Base-by-base conservation (phyloP, 2,888 invertebrate genomes). In the Busseola fusca region DNA sequence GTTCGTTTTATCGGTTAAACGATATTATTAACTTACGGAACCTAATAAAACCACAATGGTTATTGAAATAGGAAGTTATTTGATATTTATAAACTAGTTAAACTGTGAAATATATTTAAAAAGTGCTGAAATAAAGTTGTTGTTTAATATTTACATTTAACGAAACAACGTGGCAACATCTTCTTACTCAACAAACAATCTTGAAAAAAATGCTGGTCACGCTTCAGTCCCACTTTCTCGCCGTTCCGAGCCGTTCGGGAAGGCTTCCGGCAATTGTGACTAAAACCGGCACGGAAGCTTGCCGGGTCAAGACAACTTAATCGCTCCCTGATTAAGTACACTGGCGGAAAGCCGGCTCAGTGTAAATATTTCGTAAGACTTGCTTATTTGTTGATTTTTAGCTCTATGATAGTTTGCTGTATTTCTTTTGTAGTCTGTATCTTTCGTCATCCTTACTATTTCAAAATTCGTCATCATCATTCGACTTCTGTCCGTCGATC, bases 291-390 rank as follows among this genome's bases (percentile, higher is more conserved):
- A 57, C 84, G 81, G 84, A 34, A n/a, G 69, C 45, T 86, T 25
- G 37, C 63, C 69, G 65, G 81, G 68, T 69, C 66, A 82, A 81
- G 76, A 78, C 72, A 69, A 73, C 78, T 70, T 81, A 80, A 86
- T 84, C 78, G 77, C 69, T 30, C 67, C 64, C 57, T 81, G 78
- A 82, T 84, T 84, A 85, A 85, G 76, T 74, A 76, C 72, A 72
- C 72, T 37, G 65, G 42, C 57, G 69, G 64, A 77, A 84, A 83
- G 80, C 73, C 69, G 57, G 72, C 64, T 76, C 74, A 78, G 18
- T 40, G 14, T 54, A 76, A 82, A 73, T 72, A 65, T 82, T 78
- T 64, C 14, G 54, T 59, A 64, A 71, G 59, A 77, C 57, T 70
- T 50, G 30, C 52, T 62, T 67, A 67, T 45, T 57, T 25, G 50